These are phyloP conservation scores for Manacus vitellinus DNA, from an alignment of 2,113 vertebrate species.

Conservation along the genomic window DNA sequence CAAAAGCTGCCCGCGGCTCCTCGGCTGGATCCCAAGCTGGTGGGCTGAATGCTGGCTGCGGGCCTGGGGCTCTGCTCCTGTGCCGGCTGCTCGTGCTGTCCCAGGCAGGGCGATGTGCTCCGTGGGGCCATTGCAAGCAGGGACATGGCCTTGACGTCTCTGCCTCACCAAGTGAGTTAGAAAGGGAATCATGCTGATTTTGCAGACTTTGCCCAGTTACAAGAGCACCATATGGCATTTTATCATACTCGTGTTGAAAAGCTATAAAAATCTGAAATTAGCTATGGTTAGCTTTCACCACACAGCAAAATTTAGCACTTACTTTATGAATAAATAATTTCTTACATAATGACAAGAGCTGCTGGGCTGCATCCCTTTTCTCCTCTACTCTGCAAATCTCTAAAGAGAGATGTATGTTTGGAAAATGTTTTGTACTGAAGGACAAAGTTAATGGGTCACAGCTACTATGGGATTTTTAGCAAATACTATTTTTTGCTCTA, in stretches of 20 bases:
- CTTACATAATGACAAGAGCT: conserved; percentile 15
- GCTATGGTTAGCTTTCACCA: background rate
- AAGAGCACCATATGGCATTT: background rate
- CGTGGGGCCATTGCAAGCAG: fast-evolving
- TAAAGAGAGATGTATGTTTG: background rate
- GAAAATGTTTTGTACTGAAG: background rate
- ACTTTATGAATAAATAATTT: conserved; percentile 28
- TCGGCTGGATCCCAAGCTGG: fast-evolving
- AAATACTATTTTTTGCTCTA: background rate
- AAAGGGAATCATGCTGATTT: background rate
- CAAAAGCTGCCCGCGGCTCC: fast-evolving
- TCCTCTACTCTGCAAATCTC: background rate
- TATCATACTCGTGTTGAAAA: background rate
- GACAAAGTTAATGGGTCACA: background rate
- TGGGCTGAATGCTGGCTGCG: fast-evolving
- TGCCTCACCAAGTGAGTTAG: background rate
- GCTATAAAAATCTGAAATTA: conserved; percentile 7
- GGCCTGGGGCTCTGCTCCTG: background rate
- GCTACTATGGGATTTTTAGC: background rate
- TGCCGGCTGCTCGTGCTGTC: fast-evolving
- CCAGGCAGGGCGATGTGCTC: fast-evolving
- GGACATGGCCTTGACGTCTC: fast-evolving
- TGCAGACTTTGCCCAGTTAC: background rate
- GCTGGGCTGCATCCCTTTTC: background rate
- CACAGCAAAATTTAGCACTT: background rate